Percentiles rank a stretch among this genome's conserved stretches.
Conservation (phyloP, 2,113 vertebrate species). For the Hippocampus comes region DNA sequence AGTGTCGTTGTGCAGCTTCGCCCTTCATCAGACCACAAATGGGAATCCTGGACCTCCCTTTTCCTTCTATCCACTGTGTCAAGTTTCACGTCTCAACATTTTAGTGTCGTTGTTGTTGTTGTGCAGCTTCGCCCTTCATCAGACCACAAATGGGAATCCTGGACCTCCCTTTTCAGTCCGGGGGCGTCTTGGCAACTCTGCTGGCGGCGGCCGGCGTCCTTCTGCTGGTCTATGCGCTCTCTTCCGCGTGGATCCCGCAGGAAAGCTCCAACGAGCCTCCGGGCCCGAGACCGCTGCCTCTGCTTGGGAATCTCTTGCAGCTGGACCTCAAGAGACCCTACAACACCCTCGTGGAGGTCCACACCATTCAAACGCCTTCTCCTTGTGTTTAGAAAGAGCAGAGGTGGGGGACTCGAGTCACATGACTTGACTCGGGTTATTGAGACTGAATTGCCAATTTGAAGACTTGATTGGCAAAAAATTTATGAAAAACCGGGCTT, state of each 20-base stretch:
- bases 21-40: no score
- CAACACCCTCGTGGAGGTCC: conserved; percentile 17
- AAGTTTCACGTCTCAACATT: neutral
- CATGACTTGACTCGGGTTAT: no score
- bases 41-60: no score
- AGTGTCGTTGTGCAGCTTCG: no score
- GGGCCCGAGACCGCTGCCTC: conserved; percentile 36
- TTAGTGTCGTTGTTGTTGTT: neutral
- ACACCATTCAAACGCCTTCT: no score
- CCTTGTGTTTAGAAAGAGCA: no score
- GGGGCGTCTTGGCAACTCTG: neutral
- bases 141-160: conserved; percentile 13
- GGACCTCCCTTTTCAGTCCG: neutral
- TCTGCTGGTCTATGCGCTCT: conserved; percentile 7
- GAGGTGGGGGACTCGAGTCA: no score
- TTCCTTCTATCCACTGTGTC: neutral
- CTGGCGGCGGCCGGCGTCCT: conserved; percentile 17
- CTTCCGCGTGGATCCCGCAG: neutral
- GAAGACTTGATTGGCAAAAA: no score
- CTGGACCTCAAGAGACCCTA: conserved; percentile 24
- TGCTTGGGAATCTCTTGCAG: conserved; percentile 51
- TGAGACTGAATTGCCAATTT: no score
- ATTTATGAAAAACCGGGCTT: no score
- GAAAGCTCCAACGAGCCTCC: conserved; percentile 15
- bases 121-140: neutral